Evolutionary conservation across 1,140 invertebrate genomes (phyloP), one percentile per base, ranked within the genome.

Genomic region (Hyphantria cunea): DNA sequence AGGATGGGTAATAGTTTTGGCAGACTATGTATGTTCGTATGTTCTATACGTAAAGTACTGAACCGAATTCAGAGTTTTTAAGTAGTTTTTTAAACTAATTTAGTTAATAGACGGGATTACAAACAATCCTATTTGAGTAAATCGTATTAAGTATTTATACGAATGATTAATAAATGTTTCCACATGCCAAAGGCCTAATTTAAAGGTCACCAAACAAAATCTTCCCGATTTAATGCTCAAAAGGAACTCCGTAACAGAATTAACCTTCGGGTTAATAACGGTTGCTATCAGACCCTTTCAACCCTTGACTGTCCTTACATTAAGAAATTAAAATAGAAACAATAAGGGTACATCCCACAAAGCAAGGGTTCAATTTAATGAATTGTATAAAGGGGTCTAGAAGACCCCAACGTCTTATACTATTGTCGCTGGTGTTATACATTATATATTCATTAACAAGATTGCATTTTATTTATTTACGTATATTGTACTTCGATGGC

Each of bases 241-340:
- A 44, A 44, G 41, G 41, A 44, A 44, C 13, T 44, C 12, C 11
- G 12, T 25, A 47, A 47, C 45, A 47, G 45, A 47, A 47, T 25
- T 25, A 47, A 47, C 45, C 45, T 47, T 17, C 17, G 9, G 52
- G 41, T 55, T 55, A 44, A 55, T 45, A 55, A 33, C 15, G 52
- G 52, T 44, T 45, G 41, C 10, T 45, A 44, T 39, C n/a, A 25
- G 9, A 13, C 41, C 41, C 41, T 44, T 44, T n/a, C 45, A 14
- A 25, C 44, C 32, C 54, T 33, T 33, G n/a, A 12, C 42, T 12
- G 12, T 13, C 42, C 53, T 39, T 12, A 32, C n/a, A 41, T 47
- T 6, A 15, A 14, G 44, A 13, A 47, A 56, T 56, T 45, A 34
- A 45, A 47, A 37, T 47, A 12, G 10, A 15, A 15, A 56, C 53